Evolutionary conservation across 2,797 vertebrate species (phyloP).

Genomic region (Sandelia bainsii): DNA sequence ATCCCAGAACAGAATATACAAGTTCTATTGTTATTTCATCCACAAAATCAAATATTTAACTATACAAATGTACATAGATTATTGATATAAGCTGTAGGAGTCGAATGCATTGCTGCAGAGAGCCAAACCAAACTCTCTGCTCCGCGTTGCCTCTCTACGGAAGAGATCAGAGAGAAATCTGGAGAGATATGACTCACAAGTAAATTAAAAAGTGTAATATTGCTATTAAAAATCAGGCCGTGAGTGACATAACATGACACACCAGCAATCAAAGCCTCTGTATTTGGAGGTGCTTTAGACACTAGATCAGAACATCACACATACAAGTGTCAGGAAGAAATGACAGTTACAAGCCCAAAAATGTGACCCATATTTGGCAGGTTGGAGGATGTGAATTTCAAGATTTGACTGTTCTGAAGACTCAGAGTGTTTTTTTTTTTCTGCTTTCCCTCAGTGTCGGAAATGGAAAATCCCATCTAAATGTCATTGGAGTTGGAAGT

Average conservation of each 20-base stretch:
- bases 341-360: slow-evolving; percentile 50
- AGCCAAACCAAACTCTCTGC: slow-evolving; percentile 1
- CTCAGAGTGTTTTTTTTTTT: slow-evolving; percentile 4
- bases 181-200: slow-evolving; percentile 33
- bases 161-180: slow-evolving; percentile 31
- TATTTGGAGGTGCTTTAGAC: slow-evolving; percentile 29
- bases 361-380: slow-evolving; percentile 55
- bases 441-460: slow-evolving; percentile 83
- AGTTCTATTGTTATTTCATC: not conserved
- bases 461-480: slow-evolving; percentile 85
- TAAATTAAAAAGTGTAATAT: slow-evolving; percentile 50
- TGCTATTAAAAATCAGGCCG: slow-evolving; percentile 38
- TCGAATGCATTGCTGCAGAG: slow-evolving; percentile 6
- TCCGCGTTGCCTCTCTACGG: not conserved
- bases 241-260: slow-evolving; percentile 41
- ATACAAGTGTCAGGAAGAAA: slow-evolving; percentile 36
- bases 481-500: slow-evolving; percentile 91
- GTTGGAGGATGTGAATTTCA: slow-evolving; percentile 51
- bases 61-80: slow-evolving; percentile 12
- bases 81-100: slow-evolving; percentile 18
- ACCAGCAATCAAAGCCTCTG: slow-evolving; percentile 42
- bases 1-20: not conserved
- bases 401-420: slow-evolving; percentile 26
- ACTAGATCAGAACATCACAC: slow-evolving; percentile 44
- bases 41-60: slow-evolving; percentile 3